Evolutionary conservation across 1,140 invertebrate species (phyloP).

Genomic region (Drosophila rufa): DNA sequence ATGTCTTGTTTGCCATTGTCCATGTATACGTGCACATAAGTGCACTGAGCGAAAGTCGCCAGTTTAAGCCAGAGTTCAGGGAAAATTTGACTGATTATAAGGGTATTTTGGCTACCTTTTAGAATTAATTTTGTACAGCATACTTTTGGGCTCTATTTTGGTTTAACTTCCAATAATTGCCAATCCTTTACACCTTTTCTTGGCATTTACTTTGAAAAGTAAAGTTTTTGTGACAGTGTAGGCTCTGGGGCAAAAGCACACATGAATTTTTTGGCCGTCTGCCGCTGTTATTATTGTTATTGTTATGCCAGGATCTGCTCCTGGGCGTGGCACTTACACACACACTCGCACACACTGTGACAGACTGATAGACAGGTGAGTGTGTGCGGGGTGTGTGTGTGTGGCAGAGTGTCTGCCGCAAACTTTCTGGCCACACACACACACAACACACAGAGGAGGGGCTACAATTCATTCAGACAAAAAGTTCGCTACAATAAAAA

Average conservation of each 20-base stretch:
- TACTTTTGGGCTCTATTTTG: no score
- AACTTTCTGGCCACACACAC: slow-evolving; percentile 54
- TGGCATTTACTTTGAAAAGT: no score
- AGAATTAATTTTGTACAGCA: no score
- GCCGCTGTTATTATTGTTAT: slow-evolving; percentile 34
- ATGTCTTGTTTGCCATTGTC: slow-evolving; percentile 69
- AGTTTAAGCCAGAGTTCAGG: background rate
- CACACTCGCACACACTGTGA: slow-evolving; percentile 28
- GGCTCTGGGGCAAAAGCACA: slow-evolving; percentile 16
- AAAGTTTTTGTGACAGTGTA: background rate
- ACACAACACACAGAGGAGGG: background rate
- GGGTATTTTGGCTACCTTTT: no score
- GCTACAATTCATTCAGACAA: slow-evolving; percentile 71
- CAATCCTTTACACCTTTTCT: no score
- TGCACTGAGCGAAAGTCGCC: slow-evolving; percentile 6
- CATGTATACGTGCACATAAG: slow-evolving; percentile 33
- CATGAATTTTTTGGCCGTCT: slow-evolving; percentile 54
- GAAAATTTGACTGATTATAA: background rate
- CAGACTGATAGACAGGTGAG: slow-evolving; percentile 50
- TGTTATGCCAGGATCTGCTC: slow-evolving; percentile 52
- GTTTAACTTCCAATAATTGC: background rate
- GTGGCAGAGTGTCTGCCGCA: slow-evolving; percentile 9
- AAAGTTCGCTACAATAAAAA: slow-evolving; percentile 77
- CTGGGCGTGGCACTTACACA: slow-evolving; percentile 62
- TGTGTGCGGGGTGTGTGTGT: slow-evolving; percentile 1